A percentile compares a stretch with the other conserved stretches of the same genome.
phyloP scores from a whole-genome alignment of 2,113 vertebrate species.

The Sterrhoptilus dennistouni region DNA sequence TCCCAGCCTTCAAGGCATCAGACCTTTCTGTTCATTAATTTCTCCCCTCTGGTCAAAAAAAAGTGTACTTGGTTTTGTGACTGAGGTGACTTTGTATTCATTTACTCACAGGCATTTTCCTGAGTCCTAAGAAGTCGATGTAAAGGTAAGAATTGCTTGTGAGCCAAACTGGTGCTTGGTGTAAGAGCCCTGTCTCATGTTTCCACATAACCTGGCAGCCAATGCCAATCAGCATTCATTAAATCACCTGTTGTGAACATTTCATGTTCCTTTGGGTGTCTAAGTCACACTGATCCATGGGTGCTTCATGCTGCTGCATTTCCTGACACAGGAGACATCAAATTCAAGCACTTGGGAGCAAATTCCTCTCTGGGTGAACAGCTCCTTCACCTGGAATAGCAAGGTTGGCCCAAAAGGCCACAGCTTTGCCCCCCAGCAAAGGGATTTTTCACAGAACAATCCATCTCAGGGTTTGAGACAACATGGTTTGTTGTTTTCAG shows the following conservation, averaged over 20 bases:
- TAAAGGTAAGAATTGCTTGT: not conserved
- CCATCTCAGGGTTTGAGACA: not conserved
- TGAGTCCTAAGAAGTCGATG: rapidly evolving
- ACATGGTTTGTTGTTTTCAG: not conserved
- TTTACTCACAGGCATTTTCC: not conserved
- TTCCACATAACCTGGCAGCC: not conserved
- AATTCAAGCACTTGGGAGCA: not conserved
- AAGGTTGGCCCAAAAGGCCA: not conserved
- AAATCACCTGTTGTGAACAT: not conserved
- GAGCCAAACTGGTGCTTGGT: not conserved
- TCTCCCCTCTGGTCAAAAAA: not conserved
- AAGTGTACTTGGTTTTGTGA: not conserved
- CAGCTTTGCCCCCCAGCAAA: not conserved
- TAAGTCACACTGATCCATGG: not conserved
- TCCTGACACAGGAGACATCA: not conserved
- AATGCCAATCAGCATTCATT: not conserved
- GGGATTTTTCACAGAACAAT: not conserved
- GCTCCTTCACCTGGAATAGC: not conserved
- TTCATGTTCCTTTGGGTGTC: not conserved
- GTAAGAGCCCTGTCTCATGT: not conserved
- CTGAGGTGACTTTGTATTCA: not conserved
- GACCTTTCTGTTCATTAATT: not conserved
- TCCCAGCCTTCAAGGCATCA: not conserved
- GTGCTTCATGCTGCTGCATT: not conserved
- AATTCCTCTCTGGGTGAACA: not conserved